Percentiles rank a stretch among this genome's conserved stretches.
Evolutionary conservation across 2,113 vertebrate species (phyloP).

Genomic region (Meriones unguiculatus): DNA sequence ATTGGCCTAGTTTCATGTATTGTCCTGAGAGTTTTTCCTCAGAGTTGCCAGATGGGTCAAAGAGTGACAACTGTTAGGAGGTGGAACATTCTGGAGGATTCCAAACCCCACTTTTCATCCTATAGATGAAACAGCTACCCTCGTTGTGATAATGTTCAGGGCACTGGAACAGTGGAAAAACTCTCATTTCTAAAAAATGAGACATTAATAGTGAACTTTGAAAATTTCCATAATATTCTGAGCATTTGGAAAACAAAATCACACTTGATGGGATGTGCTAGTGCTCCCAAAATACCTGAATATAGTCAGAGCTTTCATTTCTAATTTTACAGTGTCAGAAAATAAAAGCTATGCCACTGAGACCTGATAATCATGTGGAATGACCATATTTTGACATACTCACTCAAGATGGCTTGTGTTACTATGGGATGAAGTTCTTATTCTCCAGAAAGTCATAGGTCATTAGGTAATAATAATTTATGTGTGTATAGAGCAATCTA

Average conservation of each 20-base stretch:
- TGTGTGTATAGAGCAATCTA: neutral
- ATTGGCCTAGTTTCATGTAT: neutral
- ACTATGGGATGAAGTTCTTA: neutral
- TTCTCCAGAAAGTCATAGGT: neutral
- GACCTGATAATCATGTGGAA: neutral
- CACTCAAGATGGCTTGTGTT: neutral
- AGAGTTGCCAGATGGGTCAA: neutral
- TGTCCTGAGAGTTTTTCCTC: neutral
- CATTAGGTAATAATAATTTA: neutral
- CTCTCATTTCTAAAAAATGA: neutral
- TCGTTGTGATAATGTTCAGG: no score
- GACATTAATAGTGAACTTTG: neutral
- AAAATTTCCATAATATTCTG: neutral
- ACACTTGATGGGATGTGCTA: neutral
- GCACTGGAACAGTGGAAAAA: no score
- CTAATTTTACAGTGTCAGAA: neutral
- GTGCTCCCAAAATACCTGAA: neutral
- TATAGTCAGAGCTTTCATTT: neutral
- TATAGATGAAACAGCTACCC: no score
- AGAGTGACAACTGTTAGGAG: neutral
- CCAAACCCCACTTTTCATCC: neutral
- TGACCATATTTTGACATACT: conserved; percentile 25
- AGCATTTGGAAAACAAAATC: neutral
- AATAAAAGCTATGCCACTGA: conserved; percentile 8
- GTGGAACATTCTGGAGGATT: neutral